Evolutionary conservation across 2,113 vertebrate species (phyloP), one percentile per base, ranked within the genome.

Genomic region (Phylloscopus trochiloides): DNA sequence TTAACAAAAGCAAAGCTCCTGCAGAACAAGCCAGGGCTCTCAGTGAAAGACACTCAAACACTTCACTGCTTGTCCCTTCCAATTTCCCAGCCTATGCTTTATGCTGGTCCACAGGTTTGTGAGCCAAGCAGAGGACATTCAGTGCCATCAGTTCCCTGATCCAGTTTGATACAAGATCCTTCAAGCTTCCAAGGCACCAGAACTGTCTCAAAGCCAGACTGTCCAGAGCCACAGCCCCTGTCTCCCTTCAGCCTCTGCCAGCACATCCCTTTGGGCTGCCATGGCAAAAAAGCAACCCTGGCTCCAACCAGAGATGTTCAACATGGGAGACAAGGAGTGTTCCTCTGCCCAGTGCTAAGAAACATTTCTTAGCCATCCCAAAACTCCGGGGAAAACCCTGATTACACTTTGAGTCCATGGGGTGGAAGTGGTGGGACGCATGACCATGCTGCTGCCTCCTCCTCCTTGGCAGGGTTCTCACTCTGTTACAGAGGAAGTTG

Each of bases 271-370:
- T 45, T 29, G 17, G 5, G 6, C 20, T 38, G 34, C 48, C 47
- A 11, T 0, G 54, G 86, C 59, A 73, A 40, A 3, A 15, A 63
- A 34, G 36, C 3, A 17, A 68, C 31, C 12, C 22, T 65, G 18
- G 34, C 47, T 51, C 43, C 31, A 63, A 79, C 4, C 52, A 51
- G 42, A 79, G 34, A 29, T 16, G 22, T 32, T 63, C 57, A 36
- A 3, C 25, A 21, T 5, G 18, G 34, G 15, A 70, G 18, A 58
- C 22, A 4, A 19, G 21, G 40, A 77, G 20, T 25, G 63, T 31
- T 19, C 4, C 3, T 4, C 25, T 16, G 2, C 24, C 4, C 10
- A 66, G 20, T 5, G 71, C 3, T 1, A 3, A 66, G 45, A 81
- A 62, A 34, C 6, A 29, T 31, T 40, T 50, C 20, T 38, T 24